Evolutionary conservation across 2,113 vertebrate species (phyloP).

Genomic region (Piaya cayana): DNA sequence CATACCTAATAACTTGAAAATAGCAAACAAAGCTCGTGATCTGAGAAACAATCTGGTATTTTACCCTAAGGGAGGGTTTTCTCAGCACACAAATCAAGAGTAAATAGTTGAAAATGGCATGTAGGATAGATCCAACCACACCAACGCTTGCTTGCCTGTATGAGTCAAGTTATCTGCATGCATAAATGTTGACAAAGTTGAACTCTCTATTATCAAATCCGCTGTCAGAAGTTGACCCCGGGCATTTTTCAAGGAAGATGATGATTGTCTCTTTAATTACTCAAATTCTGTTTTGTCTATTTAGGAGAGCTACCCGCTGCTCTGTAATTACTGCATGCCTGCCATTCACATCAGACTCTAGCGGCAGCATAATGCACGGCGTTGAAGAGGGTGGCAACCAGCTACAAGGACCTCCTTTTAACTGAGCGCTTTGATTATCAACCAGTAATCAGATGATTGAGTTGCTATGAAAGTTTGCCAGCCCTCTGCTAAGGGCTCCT

Average conservation of each 20-base stretch:
- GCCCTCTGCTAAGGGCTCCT: neutral
- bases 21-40: neutral
- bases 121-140: neutral
- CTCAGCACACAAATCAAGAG: neutral
- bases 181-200: neutral
- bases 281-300: conserved; percentile 24
- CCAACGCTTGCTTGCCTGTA: accelerated
- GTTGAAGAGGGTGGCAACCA: neutral
- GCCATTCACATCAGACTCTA: neutral
- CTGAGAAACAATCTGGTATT: neutral
- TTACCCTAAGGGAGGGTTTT: conserved; percentile 6
- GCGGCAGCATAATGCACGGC: neutral
- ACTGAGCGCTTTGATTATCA: neutral
- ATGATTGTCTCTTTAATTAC: conserved; percentile 35
- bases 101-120: neutral
- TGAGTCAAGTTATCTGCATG: neutral
- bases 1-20: neutral
- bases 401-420: neutral
- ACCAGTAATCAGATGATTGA: neutral
- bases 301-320: neutral
- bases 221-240: neutral
- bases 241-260: neutral
- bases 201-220: neutral
- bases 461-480: neutral
- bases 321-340: neutral